phyloP scores from a whole-genome alignment of 1,140 invertebrate genomes.

The Rhopalosiphum padi region DNA sequence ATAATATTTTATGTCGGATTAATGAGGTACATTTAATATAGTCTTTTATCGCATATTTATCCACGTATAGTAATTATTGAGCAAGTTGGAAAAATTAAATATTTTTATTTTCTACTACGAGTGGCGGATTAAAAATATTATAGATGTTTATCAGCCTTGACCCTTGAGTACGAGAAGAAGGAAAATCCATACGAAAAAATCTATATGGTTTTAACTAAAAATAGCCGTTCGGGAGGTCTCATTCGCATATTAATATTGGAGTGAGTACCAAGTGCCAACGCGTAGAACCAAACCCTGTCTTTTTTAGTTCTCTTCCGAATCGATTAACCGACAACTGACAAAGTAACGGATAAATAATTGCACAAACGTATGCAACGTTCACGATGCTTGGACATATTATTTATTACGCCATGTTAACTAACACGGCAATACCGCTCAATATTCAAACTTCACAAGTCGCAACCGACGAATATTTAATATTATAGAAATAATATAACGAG shows the following conservation, averaged over 20 bases:
- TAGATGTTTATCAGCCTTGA: not conserved
- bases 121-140: not conserved
- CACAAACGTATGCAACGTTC: not conserved
- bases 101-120: not conserved
- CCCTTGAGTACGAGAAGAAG: not conserved
- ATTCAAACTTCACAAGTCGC: not conserved
- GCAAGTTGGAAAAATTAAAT: not conserved
- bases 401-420: not conserved
- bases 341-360: not conserved
- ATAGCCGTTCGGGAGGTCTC: not conserved
- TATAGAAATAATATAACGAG: not conserved
- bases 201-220: not conserved
- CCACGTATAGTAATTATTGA: not conserved
- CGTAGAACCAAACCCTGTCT: not conserved
- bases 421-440: not conserved
- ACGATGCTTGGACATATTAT: not conserved
- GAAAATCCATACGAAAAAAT: not conserved
- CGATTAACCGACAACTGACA: not conserved
- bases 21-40: not conserved
- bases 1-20: not conserved
- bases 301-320: not conserved
- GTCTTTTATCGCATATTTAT: not conserved
- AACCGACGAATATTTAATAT: not conserved
- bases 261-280: not conserved
- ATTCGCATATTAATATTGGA: not conserved